Conservation (phyloP, 2,888 invertebrate species). For the Trichopoda pennipes region DNA sequence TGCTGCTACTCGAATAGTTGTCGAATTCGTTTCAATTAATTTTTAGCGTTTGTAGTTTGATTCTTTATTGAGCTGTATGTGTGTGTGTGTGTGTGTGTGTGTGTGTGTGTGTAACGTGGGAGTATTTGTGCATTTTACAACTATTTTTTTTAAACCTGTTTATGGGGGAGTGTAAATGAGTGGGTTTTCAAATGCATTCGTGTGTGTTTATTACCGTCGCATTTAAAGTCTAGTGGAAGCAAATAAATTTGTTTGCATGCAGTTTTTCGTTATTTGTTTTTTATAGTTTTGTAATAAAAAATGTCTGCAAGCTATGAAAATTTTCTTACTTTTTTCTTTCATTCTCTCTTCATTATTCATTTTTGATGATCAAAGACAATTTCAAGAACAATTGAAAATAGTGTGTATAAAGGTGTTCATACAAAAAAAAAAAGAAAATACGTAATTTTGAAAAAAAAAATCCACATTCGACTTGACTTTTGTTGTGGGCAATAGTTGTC, state of each 20-base stretch:
- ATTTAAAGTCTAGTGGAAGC: conserved; percentile 35
- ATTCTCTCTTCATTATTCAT: conserved; percentile 35
- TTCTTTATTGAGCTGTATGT: conserved; percentile 39
- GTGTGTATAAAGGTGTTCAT: not conserved
- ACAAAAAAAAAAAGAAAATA: not conserved
- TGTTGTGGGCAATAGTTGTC: conserved; percentile 7
- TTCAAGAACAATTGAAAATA: conserved; percentile 22
- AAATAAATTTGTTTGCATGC: conserved; percentile 54
- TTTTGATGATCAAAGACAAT: conserved; percentile 54
- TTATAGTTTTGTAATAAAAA: conserved; percentile 60
- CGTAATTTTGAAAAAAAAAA: not conserved
- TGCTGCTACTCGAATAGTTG: conserved; percentile 24
- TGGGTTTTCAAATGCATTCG: conserved; percentile 1
- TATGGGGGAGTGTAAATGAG: conserved; percentile 6
- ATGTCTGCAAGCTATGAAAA: conserved; percentile 63
- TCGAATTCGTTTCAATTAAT: conserved; percentile 62
- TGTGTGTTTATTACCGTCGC: not conserved
- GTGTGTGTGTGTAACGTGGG: not conserved
- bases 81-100: not conserved
- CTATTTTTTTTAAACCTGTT: conserved; percentile 3
- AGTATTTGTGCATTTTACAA: conserved; percentile 23
- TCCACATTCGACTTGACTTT: not conserved
- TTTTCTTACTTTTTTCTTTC: conserved; percentile 13
- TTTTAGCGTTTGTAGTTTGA: conserved; percentile 52
- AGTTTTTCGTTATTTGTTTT: conserved; percentile 54